Evolutionary conservation across 2,888 invertebrate genomes (phyloP).

Genomic region (Drosophila maculinotata): DNA sequence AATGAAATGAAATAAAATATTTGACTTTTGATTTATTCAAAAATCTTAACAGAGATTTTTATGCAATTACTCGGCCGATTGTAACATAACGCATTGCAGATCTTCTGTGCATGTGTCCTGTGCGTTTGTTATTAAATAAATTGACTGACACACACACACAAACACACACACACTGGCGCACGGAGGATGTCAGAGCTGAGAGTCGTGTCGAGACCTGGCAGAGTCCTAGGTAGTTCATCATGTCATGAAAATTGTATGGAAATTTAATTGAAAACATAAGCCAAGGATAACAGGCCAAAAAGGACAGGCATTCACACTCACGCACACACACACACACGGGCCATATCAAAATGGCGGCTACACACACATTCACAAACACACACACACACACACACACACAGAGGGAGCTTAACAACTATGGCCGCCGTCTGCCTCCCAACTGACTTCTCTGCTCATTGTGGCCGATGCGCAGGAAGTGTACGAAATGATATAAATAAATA

Average conservation of each 20-base stretch:
- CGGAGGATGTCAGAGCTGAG: conserved; percentile 45
- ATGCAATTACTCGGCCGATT: conserved; percentile 34
- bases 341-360: conserved; percentile 55
- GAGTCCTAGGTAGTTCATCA: conserved; percentile 80
- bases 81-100: conserved; percentile 33
- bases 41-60: conserved; percentile 60
- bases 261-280: conserved; percentile 84
- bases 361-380: conserved; percentile 37
- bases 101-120: conserved; percentile 26
- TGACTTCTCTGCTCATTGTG: conserved; percentile 59
- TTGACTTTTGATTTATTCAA: conserved; percentile 65
- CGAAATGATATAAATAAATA: conserved; percentile 82
- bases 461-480: conserved; percentile 71
- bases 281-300: conserved; percentile 81
- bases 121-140: conserved; percentile 78
- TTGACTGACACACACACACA: conserved; percentile 65
- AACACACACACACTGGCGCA: conserved; percentile 13
- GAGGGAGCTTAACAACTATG: conserved; percentile 62
- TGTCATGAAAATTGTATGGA: conserved; percentile 83
- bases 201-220: conserved; percentile 56
- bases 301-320: conserved; percentile 65
- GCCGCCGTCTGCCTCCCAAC: conserved; percentile 44
- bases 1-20: conserved; percentile 68
- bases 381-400: conserved; percentile 1
- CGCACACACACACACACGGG: conserved; percentile 45